Conservation (phyloP, 2,888 invertebrate genomes). For the Ceriagrion tenellum region DNA sequence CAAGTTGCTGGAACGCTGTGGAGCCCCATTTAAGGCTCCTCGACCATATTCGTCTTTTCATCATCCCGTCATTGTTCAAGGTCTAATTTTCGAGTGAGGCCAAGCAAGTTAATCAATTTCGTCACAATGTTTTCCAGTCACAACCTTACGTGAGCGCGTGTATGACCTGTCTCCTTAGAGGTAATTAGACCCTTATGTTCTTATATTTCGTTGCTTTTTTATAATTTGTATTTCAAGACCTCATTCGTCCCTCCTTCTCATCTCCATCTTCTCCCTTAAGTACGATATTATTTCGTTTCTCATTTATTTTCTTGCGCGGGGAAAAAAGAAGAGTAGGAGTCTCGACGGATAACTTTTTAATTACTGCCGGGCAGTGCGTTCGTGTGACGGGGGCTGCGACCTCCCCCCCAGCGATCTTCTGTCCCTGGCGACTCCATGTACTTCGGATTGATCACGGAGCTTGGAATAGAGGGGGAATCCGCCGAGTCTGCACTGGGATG, state of each 20-base stretch:
- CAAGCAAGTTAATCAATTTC: conserved; percentile 16
- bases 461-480: not conserved
- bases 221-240: not conserved
- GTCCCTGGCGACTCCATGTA: not conserved
- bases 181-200: not conserved
- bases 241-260: not conserved
- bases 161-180: not conserved
- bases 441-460: conserved; percentile 48
- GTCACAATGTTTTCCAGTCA: not conserved
- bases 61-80: not conserved
- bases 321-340: not conserved
- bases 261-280: not conserved
- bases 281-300: not conserved
- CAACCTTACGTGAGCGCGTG: not conserved
- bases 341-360: conserved; percentile 41
- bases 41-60: not conserved
- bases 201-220: not conserved
- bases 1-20: not conserved
- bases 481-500: not conserved
- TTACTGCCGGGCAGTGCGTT: conserved; percentile 21
- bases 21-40: not conserved
- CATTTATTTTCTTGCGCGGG: not conserved
- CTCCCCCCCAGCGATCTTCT: not conserved
- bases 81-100: not conserved
- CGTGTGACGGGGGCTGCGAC: not conserved